Evolutionary conservation across 2,797 vertebrate species (phyloP).

Genomic region (Selene dorsalis): DNA sequence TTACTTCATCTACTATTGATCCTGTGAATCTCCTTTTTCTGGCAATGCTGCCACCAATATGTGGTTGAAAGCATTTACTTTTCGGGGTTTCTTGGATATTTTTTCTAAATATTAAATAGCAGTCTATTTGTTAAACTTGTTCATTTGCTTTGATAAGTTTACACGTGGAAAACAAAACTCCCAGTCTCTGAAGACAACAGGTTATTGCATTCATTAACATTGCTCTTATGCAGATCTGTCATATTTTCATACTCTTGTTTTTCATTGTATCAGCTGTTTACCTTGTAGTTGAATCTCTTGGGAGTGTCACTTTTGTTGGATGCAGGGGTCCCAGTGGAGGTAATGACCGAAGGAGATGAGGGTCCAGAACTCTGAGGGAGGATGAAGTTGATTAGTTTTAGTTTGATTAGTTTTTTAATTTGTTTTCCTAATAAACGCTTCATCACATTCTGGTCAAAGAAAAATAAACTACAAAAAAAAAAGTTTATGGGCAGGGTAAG

Average conservation of each 20-base stretch:
- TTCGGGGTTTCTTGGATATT: background rate
- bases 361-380: slow-evolving; percentile 84
- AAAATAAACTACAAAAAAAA: too few relatives aligned
- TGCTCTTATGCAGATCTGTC: background rate
- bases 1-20: too few relatives aligned
- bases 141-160: background rate
- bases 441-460: background rate
- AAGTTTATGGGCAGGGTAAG: too few relatives aligned
- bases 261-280: slow-evolving; percentile 62
- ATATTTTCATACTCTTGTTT: background rate
- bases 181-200: too few relatives aligned
- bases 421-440: background rate
- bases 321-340: slow-evolving; percentile 87
- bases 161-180: background rate
- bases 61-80: too few relatives aligned
- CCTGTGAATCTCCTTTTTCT: too few relatives aligned
- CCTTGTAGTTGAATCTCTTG: slow-evolving; percentile 88
- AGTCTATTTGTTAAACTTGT: background rate
- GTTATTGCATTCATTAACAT: background rate
- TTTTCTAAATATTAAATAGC: background rate
- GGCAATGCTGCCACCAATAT: too few relatives aligned
- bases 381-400: background rate
- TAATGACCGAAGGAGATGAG: slow-evolving; percentile 84
- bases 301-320: slow-evolving; percentile 89
- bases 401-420: background rate